A percentile compares a stretch with the other conserved stretches of the same genome.
Conservation (phyloP, 2,888 invertebrate genomes). For the Cistogaster globosa region DNA sequence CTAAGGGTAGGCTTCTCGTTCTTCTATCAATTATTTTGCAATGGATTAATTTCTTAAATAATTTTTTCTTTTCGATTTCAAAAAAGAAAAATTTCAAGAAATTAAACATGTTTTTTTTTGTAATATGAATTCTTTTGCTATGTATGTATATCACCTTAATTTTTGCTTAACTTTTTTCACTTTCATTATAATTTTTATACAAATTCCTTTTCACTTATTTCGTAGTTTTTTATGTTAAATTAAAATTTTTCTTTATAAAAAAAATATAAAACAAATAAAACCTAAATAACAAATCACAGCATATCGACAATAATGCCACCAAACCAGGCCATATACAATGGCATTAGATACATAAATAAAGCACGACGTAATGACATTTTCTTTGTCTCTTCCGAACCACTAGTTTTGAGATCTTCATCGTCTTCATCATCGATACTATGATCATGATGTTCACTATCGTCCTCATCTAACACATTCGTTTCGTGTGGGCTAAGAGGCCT, state of each 20-base stretch:
- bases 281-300: conserved; percentile 86
- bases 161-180: conserved; percentile 33
- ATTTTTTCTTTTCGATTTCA: conserved; percentile 31
- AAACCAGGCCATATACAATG: conserved; percentile 93
- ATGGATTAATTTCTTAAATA: background rate
- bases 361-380: conserved; percentile 79
- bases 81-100: conserved; percentile 38
- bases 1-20: conserved; percentile 4
- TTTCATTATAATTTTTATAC: conserved; percentile 42
- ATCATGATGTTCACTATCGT: conserved; percentile 75
- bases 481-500: conserved; percentile 76
- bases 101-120: conserved; percentile 27
- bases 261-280: conserved; percentile 69
- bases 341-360: conserved; percentile 89
- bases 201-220: conserved; percentile 36
- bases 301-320: conserved; percentile 91
- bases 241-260: conserved; percentile 57
- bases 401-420: conserved; percentile 73
- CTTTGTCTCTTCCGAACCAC: conserved; percentile 72
- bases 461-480: conserved; percentile 66
- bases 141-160: conserved; percentile 40
- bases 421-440: conserved; percentile 59
- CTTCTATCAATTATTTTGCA: conserved; percentile 12
- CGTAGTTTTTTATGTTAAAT: conserved; percentile 43
- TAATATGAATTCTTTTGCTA: conserved; percentile 38